Conservation (phyloP, 2,113 vertebrate species). For the Saccopteryx bilineata region DNA sequence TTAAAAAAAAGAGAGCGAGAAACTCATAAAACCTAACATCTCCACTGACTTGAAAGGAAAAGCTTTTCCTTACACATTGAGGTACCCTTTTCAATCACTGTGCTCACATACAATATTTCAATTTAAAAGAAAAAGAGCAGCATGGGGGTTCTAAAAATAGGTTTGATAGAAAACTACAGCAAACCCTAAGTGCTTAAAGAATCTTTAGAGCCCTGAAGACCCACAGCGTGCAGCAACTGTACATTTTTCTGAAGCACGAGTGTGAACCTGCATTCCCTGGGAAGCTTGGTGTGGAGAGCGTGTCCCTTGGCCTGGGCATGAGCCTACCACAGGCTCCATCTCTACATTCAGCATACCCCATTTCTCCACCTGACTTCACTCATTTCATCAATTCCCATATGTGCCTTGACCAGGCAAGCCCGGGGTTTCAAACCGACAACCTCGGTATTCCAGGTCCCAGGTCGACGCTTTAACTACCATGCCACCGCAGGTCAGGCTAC, state of each 20-base stretch:
- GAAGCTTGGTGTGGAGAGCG: not conserved
- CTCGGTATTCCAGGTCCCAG: too few relatives aligned
- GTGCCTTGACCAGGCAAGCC: too few relatives aligned
- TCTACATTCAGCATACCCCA: not conserved
- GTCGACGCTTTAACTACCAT: too few relatives aligned
- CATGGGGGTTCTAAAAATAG: constrained; percentile 55
- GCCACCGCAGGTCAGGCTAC: too few relatives aligned
- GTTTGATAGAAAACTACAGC: constrained; percentile 1
- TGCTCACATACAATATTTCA: not conserved
- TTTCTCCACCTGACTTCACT: constrained; percentile 36
- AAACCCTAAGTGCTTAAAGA: not conserved
- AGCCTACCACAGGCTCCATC: too few relatives aligned
- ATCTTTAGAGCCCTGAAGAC: not conserved
- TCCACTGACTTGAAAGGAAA: constrained; percentile 3
- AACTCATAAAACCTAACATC: constrained; percentile 4
- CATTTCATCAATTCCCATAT: not conserved
- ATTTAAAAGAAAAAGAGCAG: constrained; percentile 27
- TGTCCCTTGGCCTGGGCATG: not conserved
- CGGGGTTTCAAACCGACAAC: too few relatives aligned
- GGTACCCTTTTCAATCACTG: not conserved
- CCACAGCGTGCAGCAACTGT: not conserved
- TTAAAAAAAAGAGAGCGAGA: not conserved
- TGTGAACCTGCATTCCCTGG: not conserved
- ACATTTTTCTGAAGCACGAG: constrained; percentile 10
- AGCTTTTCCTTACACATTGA: constrained; percentile 12